phyloP scores from a whole-genome alignment of 1,140 invertebrate genomes.

The Drosophila arizonae region DNA sequence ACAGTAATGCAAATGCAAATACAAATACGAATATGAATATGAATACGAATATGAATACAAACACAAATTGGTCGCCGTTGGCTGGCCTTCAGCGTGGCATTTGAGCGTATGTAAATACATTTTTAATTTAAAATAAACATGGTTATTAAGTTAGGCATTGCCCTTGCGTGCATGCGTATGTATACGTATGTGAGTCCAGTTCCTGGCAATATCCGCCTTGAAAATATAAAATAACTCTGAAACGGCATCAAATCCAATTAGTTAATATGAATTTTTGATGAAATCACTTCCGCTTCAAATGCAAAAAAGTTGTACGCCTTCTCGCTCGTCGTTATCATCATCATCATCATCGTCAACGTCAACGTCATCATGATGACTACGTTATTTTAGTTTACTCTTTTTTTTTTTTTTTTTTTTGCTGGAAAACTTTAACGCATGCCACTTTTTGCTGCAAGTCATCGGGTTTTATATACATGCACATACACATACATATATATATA shows the following conservation, averaged over 20 bases:
- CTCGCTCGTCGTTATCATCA: constrained; percentile 17
- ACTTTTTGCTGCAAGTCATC: constrained; percentile 66
- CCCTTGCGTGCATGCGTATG: neutral
- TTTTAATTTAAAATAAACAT: constrained; percentile 78
- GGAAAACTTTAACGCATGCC: constrained; percentile 62
- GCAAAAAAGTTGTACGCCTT: constrained; percentile 40
- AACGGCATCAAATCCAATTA: constrained; percentile 78
- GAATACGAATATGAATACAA: constrained; percentile 7
- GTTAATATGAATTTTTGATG: constrained; percentile 81
- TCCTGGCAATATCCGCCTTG: constrained; percentile 53
- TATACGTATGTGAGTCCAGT: constrained; percentile 8
- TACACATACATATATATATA: neutral
- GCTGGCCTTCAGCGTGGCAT: constrained; percentile 33
- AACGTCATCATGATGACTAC: constrained; percentile 27
- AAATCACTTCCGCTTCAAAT: constrained; percentile 78
- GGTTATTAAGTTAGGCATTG: constrained; percentile 60
- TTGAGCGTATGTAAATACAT: constrained; percentile 60
- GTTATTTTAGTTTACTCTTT: constrained; percentile 47
- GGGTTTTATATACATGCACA: neutral
- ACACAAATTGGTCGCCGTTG: constrained; percentile 22
- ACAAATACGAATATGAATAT: constrained; percentile 2
- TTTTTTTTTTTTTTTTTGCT: constrained; percentile 21
- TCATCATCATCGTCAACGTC: constrained; percentile 11
- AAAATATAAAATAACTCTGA: constrained; percentile 25
- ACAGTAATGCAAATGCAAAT: constrained; percentile 4